Percentiles rank a stretch among this genome's conserved stretches.
Conservation (phyloP, 2,888 invertebrate genomes). For the Rhorus exstirpatorius region DNA sequence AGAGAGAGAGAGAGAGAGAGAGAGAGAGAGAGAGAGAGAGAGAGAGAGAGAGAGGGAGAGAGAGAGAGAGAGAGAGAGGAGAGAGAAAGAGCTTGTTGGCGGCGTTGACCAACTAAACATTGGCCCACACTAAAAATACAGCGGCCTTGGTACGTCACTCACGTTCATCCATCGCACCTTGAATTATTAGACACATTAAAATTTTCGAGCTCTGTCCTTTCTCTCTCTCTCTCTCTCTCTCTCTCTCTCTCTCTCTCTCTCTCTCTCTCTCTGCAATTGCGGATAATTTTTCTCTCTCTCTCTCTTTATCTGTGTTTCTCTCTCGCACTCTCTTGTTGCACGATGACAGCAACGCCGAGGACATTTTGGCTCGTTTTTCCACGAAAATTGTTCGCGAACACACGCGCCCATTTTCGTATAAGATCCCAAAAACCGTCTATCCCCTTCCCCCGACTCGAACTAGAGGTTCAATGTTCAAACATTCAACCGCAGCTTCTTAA, state of each 20-base stretch:
- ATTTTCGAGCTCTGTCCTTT: constrained; percentile 67
- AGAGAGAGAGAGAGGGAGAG: constrained; percentile 39
- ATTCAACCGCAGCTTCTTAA: not conserved
- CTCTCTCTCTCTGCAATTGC: constrained; percentile 23
- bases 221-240: constrained; percentile 29
- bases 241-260: constrained; percentile 24
- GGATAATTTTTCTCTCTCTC: constrained; percentile 6
- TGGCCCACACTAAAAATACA: constrained; percentile 85
- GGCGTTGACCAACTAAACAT: constrained; percentile 85
- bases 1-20: constrained; percentile 28
- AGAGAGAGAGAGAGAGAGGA: constrained; percentile 53
- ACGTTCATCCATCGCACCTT: constrained; percentile 80
- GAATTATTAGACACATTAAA: constrained; percentile 82
- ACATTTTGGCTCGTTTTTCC: constrained; percentile 28
- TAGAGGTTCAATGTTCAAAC: constrained; percentile 18
- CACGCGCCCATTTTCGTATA: constrained; percentile 4
- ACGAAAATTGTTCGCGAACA: constrained; percentile 41
- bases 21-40: constrained; percentile 31
- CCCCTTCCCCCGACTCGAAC: not conserved
- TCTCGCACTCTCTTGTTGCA: constrained; percentile 10
- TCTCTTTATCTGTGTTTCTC: constrained; percentile 14
- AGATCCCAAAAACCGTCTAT: constrained; percentile 28
- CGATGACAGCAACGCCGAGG: constrained; percentile 28
- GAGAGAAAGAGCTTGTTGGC: constrained; percentile 51
- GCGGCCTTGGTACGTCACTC: constrained; percentile 84